Evolutionary conservation across 2,113 vertebrate genomes (phyloP), one percentile per base, ranked within the genome.

Genomic region (Corythaeola cristata): DNA sequence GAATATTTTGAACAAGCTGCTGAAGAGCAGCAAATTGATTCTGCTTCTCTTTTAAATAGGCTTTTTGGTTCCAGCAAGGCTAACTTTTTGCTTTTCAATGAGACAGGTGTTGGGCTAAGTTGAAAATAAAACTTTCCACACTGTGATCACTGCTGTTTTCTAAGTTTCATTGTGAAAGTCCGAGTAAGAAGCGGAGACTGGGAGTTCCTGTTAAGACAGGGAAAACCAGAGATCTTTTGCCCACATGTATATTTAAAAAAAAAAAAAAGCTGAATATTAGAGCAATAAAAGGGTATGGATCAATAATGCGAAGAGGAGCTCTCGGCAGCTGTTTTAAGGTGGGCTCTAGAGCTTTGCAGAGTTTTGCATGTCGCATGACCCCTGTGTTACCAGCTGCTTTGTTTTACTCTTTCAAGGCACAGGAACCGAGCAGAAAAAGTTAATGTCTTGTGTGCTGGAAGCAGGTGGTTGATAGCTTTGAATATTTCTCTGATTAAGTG

Each of bases 391-490:
- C 93, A 92, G 93, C 85, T 91, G 86, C 69, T 96, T 96, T 94
- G 64, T 96, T 97, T 92, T 92, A 78, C 44, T 5, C 5, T 95
- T 97, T 97, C 79, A 92, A 95, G 79, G 41, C 68, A 89, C 90
- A 50, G 68, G 92, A 94, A 81, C n/a, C 85, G 52, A 97, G 79
- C 85, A 96, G 93, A 79, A 98, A 92, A 97, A 93, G 91, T 94
- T 94, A 95, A 93, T 97, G 88, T 90, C 88, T 93, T 63, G 71
- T 96, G 89, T 89, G 56, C 90, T 78, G 66, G 72, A 91, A 97
- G 91, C 97, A 98, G 97, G 94, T 98, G 98, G 85, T 87, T 94
- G 90, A 96, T 97, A 88, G 89, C 75, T 80, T 63, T 91, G 92
- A 87, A 88, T 96, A 18, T 95, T 97, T 97, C 85, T 45, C 66